Conservation (phyloP, 2,113 vertebrate species). For the Apus apus region DNA sequence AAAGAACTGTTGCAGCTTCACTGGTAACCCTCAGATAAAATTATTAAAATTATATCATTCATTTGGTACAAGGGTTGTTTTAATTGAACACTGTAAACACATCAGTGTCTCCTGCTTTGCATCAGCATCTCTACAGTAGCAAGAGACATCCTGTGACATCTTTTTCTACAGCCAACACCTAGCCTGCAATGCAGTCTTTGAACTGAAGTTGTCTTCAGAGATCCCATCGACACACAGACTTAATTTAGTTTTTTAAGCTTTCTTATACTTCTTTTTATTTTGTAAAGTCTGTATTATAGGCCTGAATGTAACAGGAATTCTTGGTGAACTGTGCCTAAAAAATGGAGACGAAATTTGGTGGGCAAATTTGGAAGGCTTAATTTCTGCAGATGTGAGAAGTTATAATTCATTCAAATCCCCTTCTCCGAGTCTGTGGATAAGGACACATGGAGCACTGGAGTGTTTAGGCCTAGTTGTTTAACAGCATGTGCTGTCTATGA, state of each 20-base stretch:
- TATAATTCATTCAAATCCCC: not conserved
- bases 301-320: not conserved
- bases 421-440: not conserved
- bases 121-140: conserved; percentile 15
- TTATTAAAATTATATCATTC: not conserved
- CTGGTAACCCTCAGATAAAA: not conserved
- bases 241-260: not conserved
- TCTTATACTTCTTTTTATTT: not conserved
- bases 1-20: not conserved
- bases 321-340: not conserved
- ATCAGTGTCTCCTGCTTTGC: conserved; percentile 9
- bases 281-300: not conserved
- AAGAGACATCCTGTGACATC: not conserved
- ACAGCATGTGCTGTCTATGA: not conserved
- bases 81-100: not conserved
- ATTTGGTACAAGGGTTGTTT: not conserved
- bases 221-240: not conserved
- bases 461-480: not conserved
- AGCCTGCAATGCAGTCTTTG: not conserved
- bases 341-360: not conserved
- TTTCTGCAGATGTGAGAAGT: not conserved
- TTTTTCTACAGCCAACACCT: not conserved
- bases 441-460: not conserved
- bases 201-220: not conserved
- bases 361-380: not conserved